Evolutionary conservation across 2,888 invertebrate genomes (phyloP).

Genomic region (Lasioglossum lativentre): DNA sequence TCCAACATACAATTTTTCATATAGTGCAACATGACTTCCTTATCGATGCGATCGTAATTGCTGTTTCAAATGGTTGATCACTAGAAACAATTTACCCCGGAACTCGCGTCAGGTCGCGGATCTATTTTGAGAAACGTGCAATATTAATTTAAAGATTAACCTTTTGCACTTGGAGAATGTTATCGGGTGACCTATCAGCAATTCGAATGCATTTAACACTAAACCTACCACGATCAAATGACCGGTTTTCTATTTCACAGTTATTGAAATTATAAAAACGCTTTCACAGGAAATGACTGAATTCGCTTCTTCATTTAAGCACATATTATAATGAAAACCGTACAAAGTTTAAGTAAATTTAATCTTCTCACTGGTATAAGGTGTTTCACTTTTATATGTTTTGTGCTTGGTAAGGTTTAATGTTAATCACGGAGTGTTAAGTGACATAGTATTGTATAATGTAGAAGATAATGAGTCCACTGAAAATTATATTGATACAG

Average conservation of each 20-base stretch:
- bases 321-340: too few relatives aligned
- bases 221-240: too few relatives aligned
- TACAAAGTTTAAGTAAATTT: too few relatives aligned
- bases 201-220: background rate
- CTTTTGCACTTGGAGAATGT: background rate
- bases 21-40: background rate
- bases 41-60: background rate
- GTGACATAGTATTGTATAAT: background rate
- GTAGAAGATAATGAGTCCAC: background rate
- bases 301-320: too few relatives aligned
- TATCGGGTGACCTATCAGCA: background rate
- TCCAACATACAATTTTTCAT: conserved; percentile 1
- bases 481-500: too few relatives aligned
- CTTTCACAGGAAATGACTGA: too few relatives aligned
- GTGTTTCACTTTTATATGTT: too few relatives aligned
- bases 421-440: background rate
- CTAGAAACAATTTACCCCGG: background rate
- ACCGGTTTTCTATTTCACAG: too few relatives aligned
- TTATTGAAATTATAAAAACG: too few relatives aligned
- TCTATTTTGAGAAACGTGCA: background rate
- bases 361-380: too few relatives aligned
- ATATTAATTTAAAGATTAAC: background rate
- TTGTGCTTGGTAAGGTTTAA: too few relatives aligned
- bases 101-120: background rate
- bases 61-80: background rate